Percentiles rank a stretch among this genome's conserved stretches.
These are phyloP conservation scores for Isaurus tuberculatus DNA, from an alignment of 92 coral and sea anemone genomes.

Conservation along the genomic window DNA sequence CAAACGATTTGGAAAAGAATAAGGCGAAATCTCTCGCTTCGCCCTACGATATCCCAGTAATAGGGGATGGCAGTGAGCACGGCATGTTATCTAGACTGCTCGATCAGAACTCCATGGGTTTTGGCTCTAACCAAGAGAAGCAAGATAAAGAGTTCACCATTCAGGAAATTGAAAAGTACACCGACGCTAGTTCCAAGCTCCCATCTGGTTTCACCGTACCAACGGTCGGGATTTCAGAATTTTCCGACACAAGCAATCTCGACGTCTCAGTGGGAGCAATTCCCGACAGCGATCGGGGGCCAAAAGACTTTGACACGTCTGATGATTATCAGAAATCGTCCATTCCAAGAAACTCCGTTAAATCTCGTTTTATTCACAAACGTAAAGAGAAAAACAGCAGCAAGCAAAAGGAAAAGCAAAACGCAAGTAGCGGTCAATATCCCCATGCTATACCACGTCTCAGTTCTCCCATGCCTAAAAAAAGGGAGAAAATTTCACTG, in stretches of 20 bases:
- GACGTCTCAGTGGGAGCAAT: constrained; percentile 23
- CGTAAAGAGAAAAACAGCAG: not conserved
- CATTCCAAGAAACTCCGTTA: constrained; percentile 7
- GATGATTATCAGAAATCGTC: constrained; percentile 15
- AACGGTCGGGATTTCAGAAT: not conserved
- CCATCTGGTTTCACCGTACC: constrained; percentile 22
- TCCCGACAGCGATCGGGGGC: not conserved
- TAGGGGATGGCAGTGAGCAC: constrained; percentile 18
- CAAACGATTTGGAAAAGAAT: not conserved
- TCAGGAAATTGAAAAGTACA: constrained; percentile 15
- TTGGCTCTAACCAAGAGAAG: constrained; percentile 31
- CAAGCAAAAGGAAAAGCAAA: not conserved
- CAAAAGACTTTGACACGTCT: not conserved
- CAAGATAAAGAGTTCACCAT: constrained; percentile 33
- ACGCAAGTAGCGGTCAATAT: not conserved
- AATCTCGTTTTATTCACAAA: not conserved
- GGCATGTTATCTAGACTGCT: constrained; percentile 28
- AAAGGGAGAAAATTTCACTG: not conserved
- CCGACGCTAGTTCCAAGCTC: constrained; percentile 33
- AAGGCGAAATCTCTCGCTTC: not conserved
- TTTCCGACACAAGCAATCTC: constrained; percentile 21
- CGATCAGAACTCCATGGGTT: constrained; percentile 21
- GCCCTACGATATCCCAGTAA: constrained; percentile 4
- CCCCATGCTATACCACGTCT: not conserved
- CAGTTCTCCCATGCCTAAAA: constrained; percentile 7